phyloP scores from a whole-genome alignment of 2,888 invertebrate genomes.

The Phaonia tiefii region DNA sequence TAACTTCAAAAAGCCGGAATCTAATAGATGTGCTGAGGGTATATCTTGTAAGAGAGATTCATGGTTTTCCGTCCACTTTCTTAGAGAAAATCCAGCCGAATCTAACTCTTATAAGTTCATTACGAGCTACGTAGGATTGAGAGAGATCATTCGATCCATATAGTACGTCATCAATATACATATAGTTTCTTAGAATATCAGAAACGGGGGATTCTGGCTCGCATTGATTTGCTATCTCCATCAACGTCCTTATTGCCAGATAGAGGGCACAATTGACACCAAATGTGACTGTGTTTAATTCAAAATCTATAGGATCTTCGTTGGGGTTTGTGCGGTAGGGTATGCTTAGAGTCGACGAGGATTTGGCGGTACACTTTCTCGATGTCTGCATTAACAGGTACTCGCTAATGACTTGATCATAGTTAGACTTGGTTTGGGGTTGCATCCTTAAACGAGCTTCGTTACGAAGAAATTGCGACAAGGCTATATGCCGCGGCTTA shows the following conservation, averaged over 20 bases:
- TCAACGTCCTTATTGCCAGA: slow-evolving; percentile 3
- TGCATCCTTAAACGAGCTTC: too few relatives aligned
- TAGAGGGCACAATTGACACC: background rate
- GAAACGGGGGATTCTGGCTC: background rate
- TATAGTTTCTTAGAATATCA: background rate
- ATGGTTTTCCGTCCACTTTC: slow-evolving; percentile 30
- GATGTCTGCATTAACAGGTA: slow-evolving; percentile 60
- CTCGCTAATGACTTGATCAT: too few relatives aligned
- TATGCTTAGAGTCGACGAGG: slow-evolving; percentile 42
- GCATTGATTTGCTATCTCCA: slow-evolving; percentile 4
- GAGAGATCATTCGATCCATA: slow-evolving; percentile 40
- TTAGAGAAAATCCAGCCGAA: slow-evolving; percentile 27
- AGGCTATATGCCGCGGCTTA: too few relatives aligned
- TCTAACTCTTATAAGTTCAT: slow-evolving; percentile 22
- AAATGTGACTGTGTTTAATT: slow-evolving; percentile 21
- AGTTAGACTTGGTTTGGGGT: too few relatives aligned
- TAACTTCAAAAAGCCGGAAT: slow-evolving; percentile 6
- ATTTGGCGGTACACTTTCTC: slow-evolving; percentile 67
- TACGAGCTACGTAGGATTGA: slow-evolving; percentile 14
- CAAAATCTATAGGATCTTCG: background rate
- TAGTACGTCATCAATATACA: slow-evolving; percentile 59
- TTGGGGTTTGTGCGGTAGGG: background rate
- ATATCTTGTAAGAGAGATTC: background rate
- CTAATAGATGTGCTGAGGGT: slow-evolving; percentile 14
- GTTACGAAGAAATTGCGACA: too few relatives aligned